phyloP scores from a whole-genome alignment of 2,797 vertebrate species.

The Coranthus polyacanthus region DNA sequence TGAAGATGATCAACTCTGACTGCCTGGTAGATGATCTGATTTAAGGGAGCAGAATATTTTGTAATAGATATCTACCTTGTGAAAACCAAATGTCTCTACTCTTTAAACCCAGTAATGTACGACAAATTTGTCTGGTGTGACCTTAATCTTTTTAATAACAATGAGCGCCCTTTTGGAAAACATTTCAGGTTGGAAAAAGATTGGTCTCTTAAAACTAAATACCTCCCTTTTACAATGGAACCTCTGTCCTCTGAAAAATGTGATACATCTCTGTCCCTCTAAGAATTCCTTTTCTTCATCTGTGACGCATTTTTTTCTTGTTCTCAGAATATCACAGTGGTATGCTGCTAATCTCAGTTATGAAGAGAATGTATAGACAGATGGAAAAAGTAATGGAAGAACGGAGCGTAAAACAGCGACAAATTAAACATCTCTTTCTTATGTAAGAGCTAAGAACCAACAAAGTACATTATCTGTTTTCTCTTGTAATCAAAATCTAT shows the following conservation, averaged over 20 bases:
- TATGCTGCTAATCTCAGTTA: conserved; percentile 63
- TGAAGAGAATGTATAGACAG: conserved; percentile 60
- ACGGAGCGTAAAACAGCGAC: conserved; percentile 22
- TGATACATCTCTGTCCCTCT: conserved; percentile 30
- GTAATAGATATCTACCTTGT: conserved; percentile 22
- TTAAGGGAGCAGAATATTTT: conserved; percentile 4
- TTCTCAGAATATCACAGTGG: conserved; percentile 47
- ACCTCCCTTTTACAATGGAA: conserved; percentile 51
- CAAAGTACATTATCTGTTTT: conserved; percentile 15
- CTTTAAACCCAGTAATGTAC: conserved; percentile 34
- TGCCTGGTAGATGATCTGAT: not conserved
- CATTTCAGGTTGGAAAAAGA: conserved; percentile 63
- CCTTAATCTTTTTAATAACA: conserved; percentile 63
- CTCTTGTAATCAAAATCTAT: conserved; percentile 15
- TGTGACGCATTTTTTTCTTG: conserved; percentile 35
- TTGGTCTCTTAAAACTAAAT: conserved; percentile 51
- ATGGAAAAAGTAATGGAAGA: conserved; percentile 26
- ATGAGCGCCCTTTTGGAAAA: conserved; percentile 44
- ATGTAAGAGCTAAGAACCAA: conserved; percentile 17
- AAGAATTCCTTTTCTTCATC: conserved; percentile 42
- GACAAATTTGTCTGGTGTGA: conserved; percentile 30
- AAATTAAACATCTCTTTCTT: conserved; percentile 14
- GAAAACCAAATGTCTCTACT: conserved; percentile 34
- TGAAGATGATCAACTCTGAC: not conserved
- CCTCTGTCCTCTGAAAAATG: conserved; percentile 52